These are phyloP conservation scores for Otus scops DNA, from an alignment of 2,797 vertebrate species.

Conservation along the genomic window DNA sequence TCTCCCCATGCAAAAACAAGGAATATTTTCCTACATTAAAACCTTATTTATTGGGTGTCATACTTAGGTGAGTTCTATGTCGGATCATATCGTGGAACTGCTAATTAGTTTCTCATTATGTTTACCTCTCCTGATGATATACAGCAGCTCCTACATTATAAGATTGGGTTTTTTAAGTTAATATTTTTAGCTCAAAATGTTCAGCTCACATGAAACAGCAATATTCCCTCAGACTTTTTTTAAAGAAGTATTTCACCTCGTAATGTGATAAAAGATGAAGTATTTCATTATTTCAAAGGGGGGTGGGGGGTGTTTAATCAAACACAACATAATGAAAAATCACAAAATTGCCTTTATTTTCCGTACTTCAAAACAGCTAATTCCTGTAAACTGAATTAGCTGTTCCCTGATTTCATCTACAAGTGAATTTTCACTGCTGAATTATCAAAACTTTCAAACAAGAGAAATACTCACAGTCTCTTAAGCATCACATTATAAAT, in stretches of 20 bases:
- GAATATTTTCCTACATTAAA: not conserved
- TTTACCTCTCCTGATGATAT: conserved; percentile 5
- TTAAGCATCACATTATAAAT: conserved; percentile 35
- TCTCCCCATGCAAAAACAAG: not conserved
- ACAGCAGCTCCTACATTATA: not conserved
- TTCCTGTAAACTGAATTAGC: not conserved
- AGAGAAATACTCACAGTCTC: conserved; percentile 29
- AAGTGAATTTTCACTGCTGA: conserved; percentile 40
- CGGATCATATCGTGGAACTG: not conserved
- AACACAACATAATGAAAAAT: not conserved
- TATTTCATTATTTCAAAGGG: not conserved
- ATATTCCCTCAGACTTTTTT: not conserved
- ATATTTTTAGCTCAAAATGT: not conserved
- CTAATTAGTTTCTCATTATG: conserved; percentile 8
- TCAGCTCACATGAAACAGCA: not conserved
- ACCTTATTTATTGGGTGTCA: not conserved
- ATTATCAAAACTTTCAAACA: conserved; percentile 49
- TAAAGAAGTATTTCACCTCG: not conserved
- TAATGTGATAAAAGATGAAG: not conserved
- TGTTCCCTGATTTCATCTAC: not conserved
- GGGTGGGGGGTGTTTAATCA: not conserved
- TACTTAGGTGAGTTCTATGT: not conserved
- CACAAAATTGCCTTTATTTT: not conserved
- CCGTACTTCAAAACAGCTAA: not conserved
- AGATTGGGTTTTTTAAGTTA: not conserved